Evolutionary conservation across 2,888 invertebrate genomes (phyloP).

Genomic region (Himalopsyche tibetana): DNA sequence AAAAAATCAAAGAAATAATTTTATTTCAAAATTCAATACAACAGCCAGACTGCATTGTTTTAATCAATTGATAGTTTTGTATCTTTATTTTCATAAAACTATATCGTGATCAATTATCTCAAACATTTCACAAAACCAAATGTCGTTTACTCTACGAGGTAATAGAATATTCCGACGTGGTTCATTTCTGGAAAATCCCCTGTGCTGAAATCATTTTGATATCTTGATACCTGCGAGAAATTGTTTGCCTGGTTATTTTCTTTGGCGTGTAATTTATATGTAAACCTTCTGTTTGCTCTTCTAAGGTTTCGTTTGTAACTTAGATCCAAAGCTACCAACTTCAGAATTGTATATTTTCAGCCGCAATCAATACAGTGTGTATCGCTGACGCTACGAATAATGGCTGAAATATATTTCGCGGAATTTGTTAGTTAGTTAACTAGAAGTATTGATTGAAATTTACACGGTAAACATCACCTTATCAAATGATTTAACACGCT

Average conservation of each 20-base stretch:
- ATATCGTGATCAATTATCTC: too few species aligned
- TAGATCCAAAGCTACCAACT: not conserved
- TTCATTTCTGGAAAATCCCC: not conserved
- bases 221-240: not conserved
- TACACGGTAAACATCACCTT: too few species aligned
- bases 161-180: not conserved
- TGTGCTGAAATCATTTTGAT: not conserved
- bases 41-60: too few species aligned
- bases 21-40: too few species aligned
- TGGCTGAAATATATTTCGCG: too few species aligned
- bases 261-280: constrained; percentile 2
- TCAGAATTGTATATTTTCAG: not conserved
- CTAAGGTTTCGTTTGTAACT: not conserved
- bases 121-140: too few species aligned
- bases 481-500: too few species aligned
- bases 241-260: not conserved
- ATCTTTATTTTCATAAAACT: too few species aligned
- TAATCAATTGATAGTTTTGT: too few species aligned
- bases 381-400: not conserved
- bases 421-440: too few species aligned
- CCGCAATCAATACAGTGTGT: not conserved
- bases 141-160: not conserved
- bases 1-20: too few species aligned
- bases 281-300: not conserved
- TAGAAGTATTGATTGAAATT: too few species aligned